phyloP scores from a whole-genome alignment of 1,140 invertebrate genomes.

The Triops longicaudatus region DNA sequence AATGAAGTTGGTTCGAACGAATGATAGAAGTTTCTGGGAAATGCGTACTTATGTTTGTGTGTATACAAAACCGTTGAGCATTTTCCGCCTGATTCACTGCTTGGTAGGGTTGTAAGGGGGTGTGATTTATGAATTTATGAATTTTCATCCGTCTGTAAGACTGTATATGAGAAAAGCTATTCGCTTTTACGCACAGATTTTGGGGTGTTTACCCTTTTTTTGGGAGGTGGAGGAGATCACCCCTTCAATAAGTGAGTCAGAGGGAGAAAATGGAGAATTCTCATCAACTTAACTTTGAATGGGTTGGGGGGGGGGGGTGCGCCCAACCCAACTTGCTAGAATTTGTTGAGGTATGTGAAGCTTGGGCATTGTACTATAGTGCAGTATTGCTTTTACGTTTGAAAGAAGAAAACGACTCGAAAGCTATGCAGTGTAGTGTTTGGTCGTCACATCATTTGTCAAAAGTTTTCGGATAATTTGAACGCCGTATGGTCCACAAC shows the following conservation, averaged over 20 bases:
- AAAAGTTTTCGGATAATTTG: neutral
- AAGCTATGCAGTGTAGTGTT: neutral
- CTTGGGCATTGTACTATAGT: no score
- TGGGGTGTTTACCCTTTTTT: neutral
- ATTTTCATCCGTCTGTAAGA: neutral
- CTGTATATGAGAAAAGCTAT: neutral
- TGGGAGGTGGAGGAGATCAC: neutral
- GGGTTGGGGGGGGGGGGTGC: neutral
- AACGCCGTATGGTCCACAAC: neutral
- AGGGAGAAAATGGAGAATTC: neutral
- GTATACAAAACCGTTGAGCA: neutral
- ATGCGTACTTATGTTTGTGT: neutral
- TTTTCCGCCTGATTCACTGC: neutral
- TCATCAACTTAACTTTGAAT: neutral
- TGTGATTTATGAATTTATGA: slow-evolving; percentile 13
- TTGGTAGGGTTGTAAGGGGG: neutral
- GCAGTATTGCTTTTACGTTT: no score
- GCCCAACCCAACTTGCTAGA: neutral
- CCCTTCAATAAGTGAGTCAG: no score
- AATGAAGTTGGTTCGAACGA: neutral
- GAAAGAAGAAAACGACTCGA: no score
- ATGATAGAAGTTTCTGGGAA: neutral
- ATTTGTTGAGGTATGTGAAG: neutral
- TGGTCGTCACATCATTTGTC: neutral
- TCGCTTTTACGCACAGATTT: neutral